A percentile compares a stretch with the other conserved stretches of the same genome.
These are phyloP conservation scores for Chloroceryle amazona DNA, from an alignment of 2,797 vertebrate species.

Conservation along the genomic window DNA sequence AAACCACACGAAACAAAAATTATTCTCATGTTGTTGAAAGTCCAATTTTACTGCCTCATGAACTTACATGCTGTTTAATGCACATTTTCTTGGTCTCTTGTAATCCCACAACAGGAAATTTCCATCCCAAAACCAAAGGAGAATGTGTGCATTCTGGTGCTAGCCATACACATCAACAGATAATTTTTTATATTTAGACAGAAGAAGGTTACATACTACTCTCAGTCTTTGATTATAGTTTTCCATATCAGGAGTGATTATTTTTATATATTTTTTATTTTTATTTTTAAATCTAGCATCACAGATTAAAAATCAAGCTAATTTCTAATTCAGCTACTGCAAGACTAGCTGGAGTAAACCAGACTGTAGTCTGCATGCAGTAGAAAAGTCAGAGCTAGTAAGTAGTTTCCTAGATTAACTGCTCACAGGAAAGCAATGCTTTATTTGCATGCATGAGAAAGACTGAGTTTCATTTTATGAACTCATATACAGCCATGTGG, in stretches of 20 bases:
- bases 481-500: not conserved
- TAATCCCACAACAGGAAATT: not conserved
- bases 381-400: not conserved
- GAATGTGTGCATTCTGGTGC: not conserved
- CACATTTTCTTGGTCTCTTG: not conserved
- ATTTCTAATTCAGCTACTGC: not conserved
- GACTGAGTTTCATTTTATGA: not conserved
- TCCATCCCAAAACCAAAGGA: not conserved
- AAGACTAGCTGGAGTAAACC: not conserved
- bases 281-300: not conserved
- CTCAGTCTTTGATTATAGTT: not conserved
- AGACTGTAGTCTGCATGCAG: not conserved
- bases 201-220: not conserved
- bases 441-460: not conserved
- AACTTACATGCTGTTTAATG: not conserved
- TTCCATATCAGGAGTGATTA: not conserved
- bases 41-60: not conserved
- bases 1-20: slow-evolving; percentile 2
- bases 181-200: not conserved
- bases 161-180: not conserved
- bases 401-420: not conserved
- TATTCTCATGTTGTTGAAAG: not conserved
- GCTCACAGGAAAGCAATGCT: not conserved
- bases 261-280: not conserved
- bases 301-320: not conserved